A percentile compares a stretch with the other conserved stretches of the same genome.
Conservation (phyloP, 2,797 vertebrate genomes). For the Toxotes lorentzi region DNA sequence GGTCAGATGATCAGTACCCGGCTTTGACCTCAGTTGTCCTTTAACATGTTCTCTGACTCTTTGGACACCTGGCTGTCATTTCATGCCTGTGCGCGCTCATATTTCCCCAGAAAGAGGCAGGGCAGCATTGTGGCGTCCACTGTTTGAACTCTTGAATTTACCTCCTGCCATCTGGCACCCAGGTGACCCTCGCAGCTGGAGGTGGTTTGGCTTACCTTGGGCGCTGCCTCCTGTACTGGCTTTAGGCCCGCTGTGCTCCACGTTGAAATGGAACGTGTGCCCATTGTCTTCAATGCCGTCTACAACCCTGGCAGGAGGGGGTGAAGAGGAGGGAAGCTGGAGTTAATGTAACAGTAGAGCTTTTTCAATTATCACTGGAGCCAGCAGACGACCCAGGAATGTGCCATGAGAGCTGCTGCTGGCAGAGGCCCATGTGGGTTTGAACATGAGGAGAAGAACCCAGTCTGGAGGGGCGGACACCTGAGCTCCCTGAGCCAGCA, state of each 20-base stretch:
- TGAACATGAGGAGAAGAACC: constrained; percentile 59
- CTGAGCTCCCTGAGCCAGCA: constrained; percentile 70
- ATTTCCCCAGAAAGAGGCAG: constrained; percentile 67
- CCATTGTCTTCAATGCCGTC: constrained; percentile 94
- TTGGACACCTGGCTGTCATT: constrained; percentile 62
- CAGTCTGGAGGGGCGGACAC: constrained; percentile 64
- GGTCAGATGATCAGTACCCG: constrained; percentile 33
- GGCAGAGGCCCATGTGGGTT: constrained; percentile 64
- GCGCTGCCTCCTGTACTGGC: constrained; percentile 61
- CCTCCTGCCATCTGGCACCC: constrained; percentile 72
- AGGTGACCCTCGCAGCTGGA: constrained; percentile 58
- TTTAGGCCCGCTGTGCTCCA: constrained; percentile 76
- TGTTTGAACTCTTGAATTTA: constrained; percentile 56
- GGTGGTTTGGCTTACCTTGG: constrained; percentile 77
- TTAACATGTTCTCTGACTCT: constrained; percentile 66
- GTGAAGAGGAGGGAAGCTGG: constrained; percentile 40
- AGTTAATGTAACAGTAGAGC: constrained; percentile 80
- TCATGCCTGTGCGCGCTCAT: constrained; percentile 59
- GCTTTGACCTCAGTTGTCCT: constrained; percentile 63
- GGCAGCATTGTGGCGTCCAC: constrained; percentile 32
- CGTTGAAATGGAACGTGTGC: constrained; percentile 89
- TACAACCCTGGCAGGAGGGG: constrained; percentile 87
- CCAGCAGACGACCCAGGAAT: constrained; percentile 47
- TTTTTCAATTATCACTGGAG: constrained; percentile 76
- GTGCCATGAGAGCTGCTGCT: constrained; percentile 73